Conservation (phyloP, 2,113 vertebrate genomes). For the Forbesichthys papilliferus region DNA sequence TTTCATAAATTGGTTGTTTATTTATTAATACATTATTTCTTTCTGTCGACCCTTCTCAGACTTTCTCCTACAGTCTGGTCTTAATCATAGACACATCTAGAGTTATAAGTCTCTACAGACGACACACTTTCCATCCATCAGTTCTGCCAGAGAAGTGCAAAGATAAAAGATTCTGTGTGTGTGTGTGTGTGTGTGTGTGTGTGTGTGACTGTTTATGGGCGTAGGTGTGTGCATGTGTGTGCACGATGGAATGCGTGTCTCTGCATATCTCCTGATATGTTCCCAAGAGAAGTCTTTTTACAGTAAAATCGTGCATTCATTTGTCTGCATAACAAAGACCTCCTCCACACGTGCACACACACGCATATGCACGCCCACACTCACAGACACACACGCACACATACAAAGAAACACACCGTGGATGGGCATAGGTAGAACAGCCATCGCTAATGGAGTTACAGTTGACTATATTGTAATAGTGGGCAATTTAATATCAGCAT, state of each 20-base stretch:
- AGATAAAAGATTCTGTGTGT: constrained; percentile 17
- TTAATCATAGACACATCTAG: constrained; percentile 31
- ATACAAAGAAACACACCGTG: neutral
- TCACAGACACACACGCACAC: neutral
- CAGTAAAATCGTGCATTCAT: constrained; percentile 32
- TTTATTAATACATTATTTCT: neutral
- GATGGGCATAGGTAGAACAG: neutral
- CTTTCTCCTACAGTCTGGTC: constrained; percentile 21
- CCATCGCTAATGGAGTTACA: no score
- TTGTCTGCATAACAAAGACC: constrained; percentile 40
- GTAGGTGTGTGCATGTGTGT: constrained; percentile 32
- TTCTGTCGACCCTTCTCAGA: neutral
- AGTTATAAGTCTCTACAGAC: constrained; percentile 31
- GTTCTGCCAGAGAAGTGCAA: constrained; percentile 1
- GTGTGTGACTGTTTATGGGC: constrained; percentile 12
- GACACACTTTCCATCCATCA: constrained; percentile 36
- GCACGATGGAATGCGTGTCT: constrained; percentile 2
- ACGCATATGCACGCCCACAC: neutral
- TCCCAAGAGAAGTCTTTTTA: constrained; percentile 18
- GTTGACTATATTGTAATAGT: no score
- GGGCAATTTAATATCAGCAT: no score
- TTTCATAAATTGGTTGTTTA: neutral
- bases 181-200: constrained; percentile 23
- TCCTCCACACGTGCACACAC: neutral
- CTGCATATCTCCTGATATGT: constrained; percentile 44